Percentiles rank a stretch among this genome's conserved stretches.
These are phyloP conservation scores for Oenanthe melanoleuca DNA, from an alignment of 2,113 vertebrate genomes.

Conservation along the genomic window DNA sequence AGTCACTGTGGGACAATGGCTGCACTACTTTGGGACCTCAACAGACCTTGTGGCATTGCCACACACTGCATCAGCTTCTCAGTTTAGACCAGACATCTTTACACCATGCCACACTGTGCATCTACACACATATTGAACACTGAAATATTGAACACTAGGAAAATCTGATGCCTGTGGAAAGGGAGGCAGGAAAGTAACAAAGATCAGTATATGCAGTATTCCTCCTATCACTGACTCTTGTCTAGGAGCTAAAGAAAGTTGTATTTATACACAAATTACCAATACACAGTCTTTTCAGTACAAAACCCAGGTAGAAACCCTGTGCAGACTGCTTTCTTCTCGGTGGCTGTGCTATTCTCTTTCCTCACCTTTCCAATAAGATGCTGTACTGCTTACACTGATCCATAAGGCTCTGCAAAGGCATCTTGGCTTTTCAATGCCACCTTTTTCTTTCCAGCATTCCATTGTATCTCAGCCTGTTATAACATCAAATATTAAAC, in stretches of 20 bases:
- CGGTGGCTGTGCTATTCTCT: neutral
- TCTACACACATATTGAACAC: neutral
- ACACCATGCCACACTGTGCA: neutral
- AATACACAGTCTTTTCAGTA: neutral
- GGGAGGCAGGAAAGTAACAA: neutral
- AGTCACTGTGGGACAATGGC: neutral
- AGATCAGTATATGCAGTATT: neutral
- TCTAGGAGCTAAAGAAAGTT: neutral
- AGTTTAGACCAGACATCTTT: neutral
- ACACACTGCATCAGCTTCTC: neutral
- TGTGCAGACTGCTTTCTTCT: neutral
- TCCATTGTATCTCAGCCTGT: neutral
- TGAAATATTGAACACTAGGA: fast-evolving
- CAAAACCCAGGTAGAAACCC: neutral
- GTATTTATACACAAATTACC: neutral
- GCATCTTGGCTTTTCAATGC: neutral
- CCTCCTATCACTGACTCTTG: neutral
- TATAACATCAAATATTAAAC: neutral
- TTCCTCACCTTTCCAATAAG: neutral
- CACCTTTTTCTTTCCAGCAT: neutral
- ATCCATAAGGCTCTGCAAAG: neutral
- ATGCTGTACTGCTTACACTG: neutral
- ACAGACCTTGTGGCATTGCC: neutral
- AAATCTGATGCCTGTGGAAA: neutral
- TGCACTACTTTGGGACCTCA: neutral